Evolutionary conservation across 2,888 invertebrate species (phyloP).

Genomic region (Andrena trimmerana): DNA sequence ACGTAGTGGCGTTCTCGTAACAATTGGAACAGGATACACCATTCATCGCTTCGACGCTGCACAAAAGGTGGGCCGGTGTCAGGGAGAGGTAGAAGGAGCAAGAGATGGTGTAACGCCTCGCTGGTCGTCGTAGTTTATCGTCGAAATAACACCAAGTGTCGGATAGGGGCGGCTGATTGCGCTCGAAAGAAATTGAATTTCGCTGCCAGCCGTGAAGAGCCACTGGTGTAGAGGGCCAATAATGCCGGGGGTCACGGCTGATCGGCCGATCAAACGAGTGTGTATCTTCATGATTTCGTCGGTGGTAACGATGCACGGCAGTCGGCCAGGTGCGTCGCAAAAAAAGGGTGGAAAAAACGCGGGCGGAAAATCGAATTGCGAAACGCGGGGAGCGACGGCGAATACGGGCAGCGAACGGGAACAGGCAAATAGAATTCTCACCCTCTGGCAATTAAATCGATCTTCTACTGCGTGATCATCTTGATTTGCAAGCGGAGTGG

Average conservation of each 20-base stretch:
- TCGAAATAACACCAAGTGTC: conserved; percentile 64
- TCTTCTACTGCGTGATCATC: not conserved
- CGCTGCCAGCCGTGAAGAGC: conserved; percentile 31
- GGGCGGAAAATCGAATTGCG: conserved; percentile 28
- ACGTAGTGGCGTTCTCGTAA: conserved; percentile 1
- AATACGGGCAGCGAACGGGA: conserved; percentile 5
- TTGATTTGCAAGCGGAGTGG: not conserved
- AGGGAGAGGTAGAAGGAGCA: too few species aligned
- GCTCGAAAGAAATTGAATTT: conserved; percentile 70
- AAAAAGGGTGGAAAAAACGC: conserved; percentile 18
- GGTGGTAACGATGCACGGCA: conserved; percentile 16
- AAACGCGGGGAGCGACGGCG: not conserved
- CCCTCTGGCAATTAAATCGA: conserved; percentile 41
- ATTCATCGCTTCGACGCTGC: conserved; percentile 26
- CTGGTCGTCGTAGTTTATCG: conserved; percentile 31
- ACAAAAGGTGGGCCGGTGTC: not conserved
- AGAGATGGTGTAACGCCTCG: not conserved
- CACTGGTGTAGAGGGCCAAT: conserved; percentile 34
- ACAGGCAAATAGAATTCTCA: conserved; percentile 40
- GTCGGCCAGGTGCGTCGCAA: conserved; percentile 4
- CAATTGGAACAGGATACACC: conserved; percentile 50
- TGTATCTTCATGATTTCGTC: conserved; percentile 52
- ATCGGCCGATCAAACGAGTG: conserved; percentile 52
- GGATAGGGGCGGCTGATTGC: conserved; percentile 65
- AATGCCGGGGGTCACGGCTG: conserved; percentile 38